Percentiles rank a stretch among this genome's conserved stretches.
Conservation (phyloP, 2,113 vertebrate genomes). For the Oreocharis arfaki region DNA sequence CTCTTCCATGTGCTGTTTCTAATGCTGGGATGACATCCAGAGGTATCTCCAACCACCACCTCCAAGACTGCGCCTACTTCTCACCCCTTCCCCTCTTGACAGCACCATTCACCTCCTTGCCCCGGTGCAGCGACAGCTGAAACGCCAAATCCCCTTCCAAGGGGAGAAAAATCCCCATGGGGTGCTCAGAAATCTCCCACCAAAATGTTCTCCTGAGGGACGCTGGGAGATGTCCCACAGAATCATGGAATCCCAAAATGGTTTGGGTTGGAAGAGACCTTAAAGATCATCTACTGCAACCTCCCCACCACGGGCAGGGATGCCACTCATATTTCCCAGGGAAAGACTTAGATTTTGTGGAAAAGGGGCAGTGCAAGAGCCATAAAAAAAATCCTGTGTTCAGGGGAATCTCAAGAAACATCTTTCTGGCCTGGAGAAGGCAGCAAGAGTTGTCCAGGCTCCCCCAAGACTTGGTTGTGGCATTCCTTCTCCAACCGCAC, state of each 20-base stretch:
- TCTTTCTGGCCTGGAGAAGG: not conserved
- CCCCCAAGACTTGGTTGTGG: not conserved
- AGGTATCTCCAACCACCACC: not conserved
- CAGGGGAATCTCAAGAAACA: not conserved
- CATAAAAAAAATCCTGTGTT: not conserved
- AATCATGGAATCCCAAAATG: not conserved
- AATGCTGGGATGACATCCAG: not conserved
- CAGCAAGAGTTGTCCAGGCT: not conserved
- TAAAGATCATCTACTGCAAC: not conserved
- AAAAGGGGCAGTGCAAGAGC: not conserved
- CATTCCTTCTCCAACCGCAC: not conserved
- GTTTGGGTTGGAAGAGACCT: not conserved
- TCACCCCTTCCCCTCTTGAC: not conserved
- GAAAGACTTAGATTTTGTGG: not conserved
- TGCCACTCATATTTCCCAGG: not conserved
- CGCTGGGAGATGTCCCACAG: too few species aligned
- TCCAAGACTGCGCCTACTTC: not conserved
- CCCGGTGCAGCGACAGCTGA: fast-evolving
- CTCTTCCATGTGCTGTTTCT: not conserved
- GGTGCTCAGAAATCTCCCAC: not conserved
- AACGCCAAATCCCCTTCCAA: not conserved
- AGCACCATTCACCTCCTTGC: not conserved
- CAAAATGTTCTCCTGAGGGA: not conserved
- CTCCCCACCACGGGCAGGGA: not conserved
- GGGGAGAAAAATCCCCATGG: not conserved